Conservation (phyloP, 2,888 invertebrate genomes). For the Ariolimax columbianus region DNA sequence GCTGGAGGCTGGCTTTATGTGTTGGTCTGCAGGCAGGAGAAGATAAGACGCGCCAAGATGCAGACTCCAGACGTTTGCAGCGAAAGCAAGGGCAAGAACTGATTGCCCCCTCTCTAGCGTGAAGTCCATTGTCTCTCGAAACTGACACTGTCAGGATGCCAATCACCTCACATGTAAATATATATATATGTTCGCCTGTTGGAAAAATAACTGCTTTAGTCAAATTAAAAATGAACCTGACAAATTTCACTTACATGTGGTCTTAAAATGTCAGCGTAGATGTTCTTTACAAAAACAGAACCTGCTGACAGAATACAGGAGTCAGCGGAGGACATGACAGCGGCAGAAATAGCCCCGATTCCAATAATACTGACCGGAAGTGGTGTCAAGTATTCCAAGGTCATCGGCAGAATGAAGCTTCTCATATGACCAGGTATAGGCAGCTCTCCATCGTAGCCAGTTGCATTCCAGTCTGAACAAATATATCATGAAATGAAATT, state of each 20-base stretch:
- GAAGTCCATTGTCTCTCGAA: no score
- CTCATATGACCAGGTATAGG: slow-evolving; percentile 54
- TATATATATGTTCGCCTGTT: no score
- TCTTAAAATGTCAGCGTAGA: slow-evolving; percentile 60
- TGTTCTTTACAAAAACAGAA: slow-evolving; percentile 64
- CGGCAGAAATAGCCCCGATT: slow-evolving; percentile 65
- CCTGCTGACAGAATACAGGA: slow-evolving; percentile 62
- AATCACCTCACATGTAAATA: no score
- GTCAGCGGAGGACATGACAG: slow-evolving; percentile 70
- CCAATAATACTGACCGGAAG: slow-evolving; percentile 61
- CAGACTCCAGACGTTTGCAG: no score
- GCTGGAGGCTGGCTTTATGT: no score
- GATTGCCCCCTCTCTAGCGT: no score
- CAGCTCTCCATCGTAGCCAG: slow-evolving; percentile 51
- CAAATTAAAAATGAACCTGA: not conserved
- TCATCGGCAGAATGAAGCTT: slow-evolving; percentile 61
- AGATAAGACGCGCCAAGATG: no score
- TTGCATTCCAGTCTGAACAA: slow-evolving; percentile 46
- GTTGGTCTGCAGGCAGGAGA: no score
- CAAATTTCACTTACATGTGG: slow-evolving; percentile 20
- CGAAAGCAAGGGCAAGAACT: no score
- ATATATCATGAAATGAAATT: no score
- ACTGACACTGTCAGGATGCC: no score
- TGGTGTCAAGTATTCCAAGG: slow-evolving; percentile 64
- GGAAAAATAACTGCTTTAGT: not conserved